Base-by-base conservation (phyloP, 2,797 vertebrate species). In the Trachops cirrhosus region DNA sequence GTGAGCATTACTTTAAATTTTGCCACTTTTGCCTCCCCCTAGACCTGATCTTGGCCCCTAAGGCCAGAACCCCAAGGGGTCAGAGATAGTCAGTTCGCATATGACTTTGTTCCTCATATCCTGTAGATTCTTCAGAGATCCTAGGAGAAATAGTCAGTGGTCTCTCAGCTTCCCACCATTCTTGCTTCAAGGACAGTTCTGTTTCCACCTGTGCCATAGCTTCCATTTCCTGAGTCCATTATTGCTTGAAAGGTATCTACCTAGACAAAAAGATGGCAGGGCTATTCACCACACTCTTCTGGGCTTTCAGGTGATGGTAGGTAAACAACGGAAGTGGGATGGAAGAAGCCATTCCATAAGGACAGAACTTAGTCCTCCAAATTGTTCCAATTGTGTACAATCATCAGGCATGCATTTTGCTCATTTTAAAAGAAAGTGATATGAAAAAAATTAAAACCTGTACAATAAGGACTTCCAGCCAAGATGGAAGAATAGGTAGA, bases 381-480 rank as follows among this genome's bases (percentile, higher is more conserved):
- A 21, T 39, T 75, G 9, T 80, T 93, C 29, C 12, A 16, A 3
- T 29, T 71, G 34, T 44, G 6, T 34, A n/a, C 71, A 67, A 57
- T 46, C 64, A 54, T 18, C 18, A 57, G 29, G 18, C 41, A 41
- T n/a, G 37, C 19, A 11, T 57, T 71, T 64, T 77, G 52, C 26
- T 86, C 8, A 3, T 74, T 52, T 93, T 57, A 39, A 85, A 83
- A 68, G 78, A 86, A 85, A 34, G 41, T 37, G 39, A 48, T 78
- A 44, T 57, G 68, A 93, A 73, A 74, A 74, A 89, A 86, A 32
- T 46, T 46, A 34, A 89, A 37, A 37, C 48, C n/a, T 78, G n/a
- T 87, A 67, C 73, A 59, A 68, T 87, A 59, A 26, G 57, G 57
- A 59, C 57, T 59, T 59, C 57, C 24, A 29, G 24, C 57, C 57